Conservation (phyloP, 2,797 vertebrate genomes). For the Fistularia commersonii region DNA sequence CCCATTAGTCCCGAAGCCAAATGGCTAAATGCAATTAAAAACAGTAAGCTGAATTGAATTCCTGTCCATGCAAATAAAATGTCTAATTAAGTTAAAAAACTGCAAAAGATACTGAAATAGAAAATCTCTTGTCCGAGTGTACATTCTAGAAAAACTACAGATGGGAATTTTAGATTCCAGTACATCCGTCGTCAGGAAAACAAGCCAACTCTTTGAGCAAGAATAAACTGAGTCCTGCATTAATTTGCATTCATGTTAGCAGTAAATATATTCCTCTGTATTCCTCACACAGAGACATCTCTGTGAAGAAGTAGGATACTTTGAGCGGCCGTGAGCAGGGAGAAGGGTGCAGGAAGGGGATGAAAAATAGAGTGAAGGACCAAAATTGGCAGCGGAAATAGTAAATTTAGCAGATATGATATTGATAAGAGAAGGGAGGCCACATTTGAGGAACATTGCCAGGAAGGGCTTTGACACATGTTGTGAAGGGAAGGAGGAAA, state of each 20-base stretch:
- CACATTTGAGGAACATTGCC: constrained; percentile 27
- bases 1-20: constrained; percentile 6
- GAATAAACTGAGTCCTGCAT: constrained; percentile 49
- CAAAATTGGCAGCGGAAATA: constrained; percentile 37
- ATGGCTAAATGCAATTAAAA: too few species aligned
- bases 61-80: too few species aligned
- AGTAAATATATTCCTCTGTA: constrained; percentile 53
- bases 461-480: constrained; percentile 42
- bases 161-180: constrained; percentile 53
- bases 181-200: constrained; percentile 43
- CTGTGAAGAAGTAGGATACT: constrained; percentile 38
- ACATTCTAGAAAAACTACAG: constrained; percentile 11
- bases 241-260: constrained; percentile 66
- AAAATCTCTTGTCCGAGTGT: constrained; percentile 8
- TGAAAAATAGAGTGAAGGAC: constrained; percentile 34
- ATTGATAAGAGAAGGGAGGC: constrained; percentile 36
- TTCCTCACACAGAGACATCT: constrained; percentile 46
- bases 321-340: constrained; percentile 26
- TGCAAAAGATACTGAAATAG: constrained; percentile 10
- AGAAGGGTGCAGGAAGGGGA: constrained; percentile 32
- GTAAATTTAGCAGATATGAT: constrained; percentile 48
- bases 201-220: constrained; percentile 58
- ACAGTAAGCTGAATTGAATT: too few species aligned
- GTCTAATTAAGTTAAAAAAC: constrained; percentile 9
- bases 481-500: constrained; percentile 38